A percentile compares a stretch with the other conserved stretches of the same genome.
These are phyloP conservation scores for Nixonia krombeini DNA, from an alignment of 1,140 invertebrate genomes.

Conservation along the genomic window DNA sequence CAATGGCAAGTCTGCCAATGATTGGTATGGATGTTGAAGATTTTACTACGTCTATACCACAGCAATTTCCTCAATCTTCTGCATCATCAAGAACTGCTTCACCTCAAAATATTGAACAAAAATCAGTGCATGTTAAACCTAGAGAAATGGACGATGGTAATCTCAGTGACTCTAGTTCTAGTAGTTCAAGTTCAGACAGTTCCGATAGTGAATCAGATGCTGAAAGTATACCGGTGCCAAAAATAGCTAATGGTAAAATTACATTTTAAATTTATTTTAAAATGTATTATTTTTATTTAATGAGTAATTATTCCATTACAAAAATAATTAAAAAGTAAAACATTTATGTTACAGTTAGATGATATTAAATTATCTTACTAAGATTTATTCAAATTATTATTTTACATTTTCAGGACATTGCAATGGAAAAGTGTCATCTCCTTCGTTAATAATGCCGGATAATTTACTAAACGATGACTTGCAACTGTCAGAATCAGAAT, in stretches of 20 bases:
- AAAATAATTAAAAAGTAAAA: no score
- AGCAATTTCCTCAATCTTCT: constrained; percentile 37
- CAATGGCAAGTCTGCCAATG: constrained; percentile 82
- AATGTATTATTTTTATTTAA: no score
- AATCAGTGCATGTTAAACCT: constrained; percentile 31
- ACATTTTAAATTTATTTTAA: no score
- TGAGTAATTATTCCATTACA: no score
- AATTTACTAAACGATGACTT: no score
- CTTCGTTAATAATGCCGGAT: no score
- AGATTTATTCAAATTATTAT: no score
- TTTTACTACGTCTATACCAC: constrained; percentile 46
- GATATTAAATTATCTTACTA: no score
- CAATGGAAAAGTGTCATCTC: no score
- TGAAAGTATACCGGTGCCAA: constrained; percentile 47
- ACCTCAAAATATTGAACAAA: constrained; percentile 21
- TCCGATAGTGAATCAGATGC: constrained; percentile 64
- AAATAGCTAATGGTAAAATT: constrained; percentile 53
- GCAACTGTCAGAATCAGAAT: no score
- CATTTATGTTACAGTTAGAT: no score
- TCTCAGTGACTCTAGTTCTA: constrained; percentile 64
- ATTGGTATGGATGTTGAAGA: constrained; percentile 79
- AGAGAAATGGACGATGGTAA: constrained; percentile 46
- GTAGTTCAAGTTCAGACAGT: constrained; percentile 63
- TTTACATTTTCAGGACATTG: no score
- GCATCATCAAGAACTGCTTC: constrained; percentile 38